Base-by-base conservation (phyloP, 2,888 invertebrate species). In the Synanthedon formicaeformis region DNA sequence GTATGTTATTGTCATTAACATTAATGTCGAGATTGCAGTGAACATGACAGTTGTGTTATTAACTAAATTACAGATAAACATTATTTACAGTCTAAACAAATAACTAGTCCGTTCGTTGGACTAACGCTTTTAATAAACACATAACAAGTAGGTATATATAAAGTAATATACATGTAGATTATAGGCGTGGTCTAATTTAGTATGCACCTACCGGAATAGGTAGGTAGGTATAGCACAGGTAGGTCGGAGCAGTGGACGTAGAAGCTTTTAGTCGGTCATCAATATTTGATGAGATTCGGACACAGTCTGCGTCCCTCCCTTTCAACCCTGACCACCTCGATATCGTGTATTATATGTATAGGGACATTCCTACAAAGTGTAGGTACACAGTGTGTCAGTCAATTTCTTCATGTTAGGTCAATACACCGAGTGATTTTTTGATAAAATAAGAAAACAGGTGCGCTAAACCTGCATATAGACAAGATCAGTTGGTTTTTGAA, bases 281-380 rank as follows among this genome's bases (percentile, higher is more conserved):
- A 84, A 85, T 85, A 81, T 82, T 85, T 80, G 79, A 86, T 84
- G 81, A 78, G 78, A 65, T 70, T 77, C 78, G 81, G 81, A 78
- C 82, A 68, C 53, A 60, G 64, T 58, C 62, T 58, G 52, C 56
- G 56, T 57, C 65, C 65, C 58, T 50, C 48, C 45, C 51, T 41
- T 34, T 34, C 49, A 34, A 12, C 51, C 16, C 16, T 51, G 48
- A 53, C 51, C 53, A 40, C 50, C 34, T 12, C 50, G 49, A 16
- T 34, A 53, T 53, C 54, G 53, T 56, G 52, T 34, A 34, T 34
- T 34, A 34, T 34, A 53, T 54, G n/a, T n/a, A 40, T 50, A 49
- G 54, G 52, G 52, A 14, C 53, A 54, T 54, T 51, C 45, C 45
- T 40, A 16, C 34, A 34, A 34, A 52, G 48, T 23, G 14, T 14